Conservation (phyloP, 2,888 invertebrate species). For the Sphinx pinastri region DNA sequence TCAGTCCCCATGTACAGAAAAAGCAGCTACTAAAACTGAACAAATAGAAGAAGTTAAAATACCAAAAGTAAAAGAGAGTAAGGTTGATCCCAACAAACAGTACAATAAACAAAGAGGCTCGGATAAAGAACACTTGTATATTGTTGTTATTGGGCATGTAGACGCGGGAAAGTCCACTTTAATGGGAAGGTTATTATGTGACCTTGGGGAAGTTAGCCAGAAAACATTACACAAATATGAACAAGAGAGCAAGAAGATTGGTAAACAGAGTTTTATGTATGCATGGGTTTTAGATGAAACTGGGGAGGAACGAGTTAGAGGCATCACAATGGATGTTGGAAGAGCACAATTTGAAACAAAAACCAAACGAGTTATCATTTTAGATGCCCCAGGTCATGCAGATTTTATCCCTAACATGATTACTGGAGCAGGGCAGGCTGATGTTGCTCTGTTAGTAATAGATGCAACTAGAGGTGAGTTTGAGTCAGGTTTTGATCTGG, state of each 20-base stretch:
- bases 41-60: constrained; percentile 71
- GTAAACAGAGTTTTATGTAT: constrained; percentile 98
- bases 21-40: constrained; percentile 73
- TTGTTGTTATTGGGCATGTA: constrained; percentile 98
- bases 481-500: constrained; percentile 98
- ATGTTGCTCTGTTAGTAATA: constrained; percentile 97
- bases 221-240: constrained; percentile 98
- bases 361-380: constrained; percentile 90
- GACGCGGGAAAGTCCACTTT: constrained; percentile 98
- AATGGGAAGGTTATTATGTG: constrained; percentile 97
- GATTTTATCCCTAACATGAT: constrained; percentile 99
- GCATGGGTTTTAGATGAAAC: constrained; percentile 99
- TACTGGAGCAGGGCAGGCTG: constrained; percentile 98
- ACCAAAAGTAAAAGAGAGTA: constrained; percentile 80
- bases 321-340: constrained; percentile 99
- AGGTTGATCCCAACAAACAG: constrained; percentile 83
- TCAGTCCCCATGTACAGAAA: constrained; percentile 87
- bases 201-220: constrained; percentile 93
- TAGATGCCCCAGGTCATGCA: constrained; percentile 99
- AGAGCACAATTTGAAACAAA: constrained; percentile 96
- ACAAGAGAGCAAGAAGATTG: constrained; percentile 97
- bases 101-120: constrained; percentile 90
- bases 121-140: constrained; percentile 94
- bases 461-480: constrained; percentile 99
- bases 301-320: constrained; percentile 97